A percentile compares a stretch with the other conserved stretches of the same genome.
These are phyloP conservation scores for Leptopilina drosophilae DNA, from an alignment of 2,888 invertebrate genomes.

Conservation along the genomic window DNA sequence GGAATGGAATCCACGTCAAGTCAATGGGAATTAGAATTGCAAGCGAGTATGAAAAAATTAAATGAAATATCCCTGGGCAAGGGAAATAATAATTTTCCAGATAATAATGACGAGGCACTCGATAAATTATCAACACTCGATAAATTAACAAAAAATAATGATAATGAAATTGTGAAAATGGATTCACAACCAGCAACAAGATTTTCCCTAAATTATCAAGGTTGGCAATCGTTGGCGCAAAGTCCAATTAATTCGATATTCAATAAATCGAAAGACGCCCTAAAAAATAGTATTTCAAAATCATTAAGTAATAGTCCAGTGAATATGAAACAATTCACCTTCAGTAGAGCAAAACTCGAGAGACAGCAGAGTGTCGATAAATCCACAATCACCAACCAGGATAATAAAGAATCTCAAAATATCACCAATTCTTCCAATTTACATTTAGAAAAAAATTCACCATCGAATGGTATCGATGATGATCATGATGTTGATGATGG, in stretches of 20 bases:
- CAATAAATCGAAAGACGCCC: slow-evolving; percentile 65
- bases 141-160: slow-evolving; percentile 3
- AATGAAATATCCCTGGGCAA: slow-evolving; percentile 78
- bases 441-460: not conserved
- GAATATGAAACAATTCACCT: slow-evolving; percentile 62
- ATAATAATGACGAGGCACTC: not conserved
- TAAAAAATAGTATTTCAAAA: slow-evolving; percentile 66
- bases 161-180: slow-evolving; percentile 15
- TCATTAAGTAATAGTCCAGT: slow-evolving; percentile 69
- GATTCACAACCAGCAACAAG: slow-evolving; percentile 16
- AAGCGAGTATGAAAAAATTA: slow-evolving; percentile 87
- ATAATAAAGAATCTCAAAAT: slow-evolving; percentile 50
- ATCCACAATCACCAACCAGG: slow-evolving; percentile 30
- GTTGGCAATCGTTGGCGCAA: slow-evolving; percentile 65
- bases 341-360: slow-evolving; percentile 54
- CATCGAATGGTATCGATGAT: not conserved
- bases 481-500: too few relatives aligned
- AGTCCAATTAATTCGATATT: slow-evolving; percentile 68
- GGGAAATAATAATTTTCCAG: not conserved
- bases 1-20: slow-evolving; percentile 83
- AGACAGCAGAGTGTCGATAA: slow-evolving; percentile 11
- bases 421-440: slow-evolving; percentile 36
- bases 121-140: not conserved
- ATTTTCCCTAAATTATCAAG: slow-evolving; percentile 52
- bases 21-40: slow-evolving; percentile 87